Evolutionary conservation across 2,888 invertebrate species (phyloP), one percentile per base, ranked within the genome.

Genomic region (Trichacis sp.): DNA sequence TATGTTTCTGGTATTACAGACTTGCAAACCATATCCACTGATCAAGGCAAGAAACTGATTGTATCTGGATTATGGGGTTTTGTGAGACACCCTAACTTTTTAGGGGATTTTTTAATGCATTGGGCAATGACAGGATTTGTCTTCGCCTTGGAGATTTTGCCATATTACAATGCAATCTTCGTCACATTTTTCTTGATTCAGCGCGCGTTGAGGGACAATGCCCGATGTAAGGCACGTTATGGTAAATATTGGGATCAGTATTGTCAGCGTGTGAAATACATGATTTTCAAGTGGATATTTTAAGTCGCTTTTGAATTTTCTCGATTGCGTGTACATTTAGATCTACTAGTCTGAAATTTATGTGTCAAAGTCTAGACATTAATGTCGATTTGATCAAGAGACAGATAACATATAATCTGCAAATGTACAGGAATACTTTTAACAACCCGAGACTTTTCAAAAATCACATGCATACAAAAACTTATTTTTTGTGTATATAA

Each of bases 11-110:
- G n/a, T 69, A 70, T 88, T 87, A 47, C 86, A 93, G 94, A 88
- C 78, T 76, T 91, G 71, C 90, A 92, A 70, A 90, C 90, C 1
- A 90, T 94, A 79, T 90, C 92, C 38, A 93, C 94, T 0, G 89
- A 89, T 67, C 89, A 91, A 75, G 94, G 94, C 9, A 93, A 91
- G 78, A 92, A 92, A 61, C 85, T 96, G 47, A 85, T 96, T 17
- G 86, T 91, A 1, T 91, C 92, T 8, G 90, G 92, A 4, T 87
- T 92, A 75, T 97, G 96, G 96, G 93, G 94, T 1, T 76, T 88
- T 12, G 86, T 95, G 5, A 90, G 96, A 59, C 96, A 96, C 85
- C 96, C 96, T 2, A 96, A 97, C 85, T 95, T 96, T 80, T 80
- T 93, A 8, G 96, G 96, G 0, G 94, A 95, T 74, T 89, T 96